phyloP scores from a whole-genome alignment of 2,113 vertebrate species.

The Strix uralensis region DNA sequence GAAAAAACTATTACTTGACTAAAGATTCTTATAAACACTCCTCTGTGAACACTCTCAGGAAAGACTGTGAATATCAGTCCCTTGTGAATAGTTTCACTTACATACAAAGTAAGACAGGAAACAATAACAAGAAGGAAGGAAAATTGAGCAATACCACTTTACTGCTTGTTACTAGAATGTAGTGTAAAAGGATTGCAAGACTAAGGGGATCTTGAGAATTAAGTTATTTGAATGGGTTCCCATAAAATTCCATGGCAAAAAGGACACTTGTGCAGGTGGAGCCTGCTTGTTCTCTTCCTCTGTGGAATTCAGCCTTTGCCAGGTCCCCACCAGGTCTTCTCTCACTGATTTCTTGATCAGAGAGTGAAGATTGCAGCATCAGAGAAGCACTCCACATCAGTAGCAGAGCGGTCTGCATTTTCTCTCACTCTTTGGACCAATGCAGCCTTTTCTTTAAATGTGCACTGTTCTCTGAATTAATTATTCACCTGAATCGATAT shows the following conservation, averaged over 20 bases:
- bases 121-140: conserved; percentile 49
- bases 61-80: conserved; percentile 1
- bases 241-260: background rate
- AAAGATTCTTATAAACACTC: background rate
- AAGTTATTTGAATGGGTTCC: background rate
- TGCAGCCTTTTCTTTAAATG: background rate
- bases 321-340: background rate
- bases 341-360: background rate
- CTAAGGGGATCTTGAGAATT: conserved; percentile 12
- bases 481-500: background rate
- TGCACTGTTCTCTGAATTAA: background rate
- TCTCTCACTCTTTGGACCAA: background rate
- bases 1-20: background rate
- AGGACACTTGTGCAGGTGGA: background rate
- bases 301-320: background rate
- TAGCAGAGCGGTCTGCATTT: background rate
- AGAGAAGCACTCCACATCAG: background rate
- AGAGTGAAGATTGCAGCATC: too few species aligned
- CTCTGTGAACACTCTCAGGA: conserved; percentile 1
- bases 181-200: background rate
- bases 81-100: background rate
- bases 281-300: background rate
- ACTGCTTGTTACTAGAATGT: background rate
- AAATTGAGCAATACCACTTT: conserved; percentile 28
- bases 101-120: conserved; percentile 34